These are phyloP conservation scores for Nomada flava DNA, from an alignment of 2,888 invertebrate genomes.

Conservation along the genomic window DNA sequence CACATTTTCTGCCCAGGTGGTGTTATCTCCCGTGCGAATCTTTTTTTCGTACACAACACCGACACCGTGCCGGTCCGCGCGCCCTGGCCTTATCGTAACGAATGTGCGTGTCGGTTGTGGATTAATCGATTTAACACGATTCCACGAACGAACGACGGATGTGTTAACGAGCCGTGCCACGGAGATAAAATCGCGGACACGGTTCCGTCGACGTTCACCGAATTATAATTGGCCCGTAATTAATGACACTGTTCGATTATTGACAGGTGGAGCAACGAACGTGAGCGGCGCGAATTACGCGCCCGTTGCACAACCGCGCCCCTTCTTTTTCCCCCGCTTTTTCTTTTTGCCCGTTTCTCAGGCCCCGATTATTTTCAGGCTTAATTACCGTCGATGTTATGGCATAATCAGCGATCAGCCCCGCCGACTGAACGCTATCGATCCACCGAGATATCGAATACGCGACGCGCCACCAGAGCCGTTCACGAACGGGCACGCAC, in stretches of 20 bases:
- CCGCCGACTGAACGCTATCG: conserved; percentile 29
- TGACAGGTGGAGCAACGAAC: conserved; percentile 72
- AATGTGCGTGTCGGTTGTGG: conserved; percentile 51
- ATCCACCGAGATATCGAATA: conserved; percentile 57
- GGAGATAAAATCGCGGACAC: conserved; percentile 68
- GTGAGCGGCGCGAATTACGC: conserved; percentile 66
- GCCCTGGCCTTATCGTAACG: conserved; percentile 56
- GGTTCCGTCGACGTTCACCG: conserved; percentile 66
- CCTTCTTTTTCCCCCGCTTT: conserved; percentile 26
- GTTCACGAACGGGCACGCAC: conserved; percentile 38
- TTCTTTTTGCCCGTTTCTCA: neutral
- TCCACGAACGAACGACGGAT: conserved; percentile 61
- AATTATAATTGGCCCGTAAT: conserved; percentile 81
- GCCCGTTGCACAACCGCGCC: conserved; percentile 50
- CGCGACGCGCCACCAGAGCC: conserved; percentile 15
- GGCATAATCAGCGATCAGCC: conserved; percentile 64
- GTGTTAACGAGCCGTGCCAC: conserved; percentile 67
- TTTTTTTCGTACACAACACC: neutral
- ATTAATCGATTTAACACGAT: conserved; percentile 71
- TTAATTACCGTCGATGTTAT: conserved; percentile 68
- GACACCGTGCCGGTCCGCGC: neutral
- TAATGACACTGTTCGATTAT: conserved; percentile 76
- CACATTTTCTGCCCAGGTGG: conserved; percentile 12
- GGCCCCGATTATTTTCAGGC: conserved; percentile 58
- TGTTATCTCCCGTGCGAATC: conserved; percentile 35